Evolutionary conservation across 2,888 invertebrate genomes (phyloP).

Genomic region (Microdon myrmicae): DNA sequence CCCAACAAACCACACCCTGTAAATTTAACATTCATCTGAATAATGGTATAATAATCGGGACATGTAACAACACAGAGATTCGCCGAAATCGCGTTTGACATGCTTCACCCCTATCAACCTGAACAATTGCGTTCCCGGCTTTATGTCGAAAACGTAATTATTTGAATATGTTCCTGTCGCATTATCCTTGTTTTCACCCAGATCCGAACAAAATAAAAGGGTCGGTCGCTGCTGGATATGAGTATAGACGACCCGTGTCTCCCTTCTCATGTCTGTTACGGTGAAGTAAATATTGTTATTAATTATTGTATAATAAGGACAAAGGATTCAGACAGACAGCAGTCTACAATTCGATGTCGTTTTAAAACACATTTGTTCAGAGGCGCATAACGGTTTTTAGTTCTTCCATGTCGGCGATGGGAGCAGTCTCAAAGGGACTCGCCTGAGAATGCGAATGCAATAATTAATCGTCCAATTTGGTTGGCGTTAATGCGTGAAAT

Average conservation of each 20-base stretch:
- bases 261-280: no score
- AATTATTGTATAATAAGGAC: constrained; percentile 40
- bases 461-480: constrained; percentile 50
- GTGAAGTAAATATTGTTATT: constrained; percentile 46
- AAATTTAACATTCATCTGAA: constrained; percentile 52
- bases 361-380: constrained; percentile 44
- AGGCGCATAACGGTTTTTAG: constrained; percentile 29
- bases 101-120: constrained; percentile 42
- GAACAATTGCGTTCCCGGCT: neutral
- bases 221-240: no score
- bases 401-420: constrained; percentile 35
- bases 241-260: no score
- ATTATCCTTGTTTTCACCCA: constrained; percentile 49
- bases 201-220: no score
- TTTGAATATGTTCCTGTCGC: constrained; percentile 51
- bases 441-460: constrained; percentile 35
- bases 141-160: constrained; percentile 42
- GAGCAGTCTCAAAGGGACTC: constrained; percentile 4
- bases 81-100: constrained; percentile 49
- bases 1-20: constrained; percentile 47
- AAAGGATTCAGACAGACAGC: constrained; percentile 13
- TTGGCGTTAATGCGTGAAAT: constrained; percentile 50
- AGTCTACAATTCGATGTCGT: constrained; percentile 41
- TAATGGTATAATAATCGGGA: constrained; percentile 49
- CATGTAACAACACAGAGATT: constrained; percentile 52